Evolutionary conservation across 2,797 vertebrate species (phyloP).

Genomic region (Lepus townsendii): DNA sequence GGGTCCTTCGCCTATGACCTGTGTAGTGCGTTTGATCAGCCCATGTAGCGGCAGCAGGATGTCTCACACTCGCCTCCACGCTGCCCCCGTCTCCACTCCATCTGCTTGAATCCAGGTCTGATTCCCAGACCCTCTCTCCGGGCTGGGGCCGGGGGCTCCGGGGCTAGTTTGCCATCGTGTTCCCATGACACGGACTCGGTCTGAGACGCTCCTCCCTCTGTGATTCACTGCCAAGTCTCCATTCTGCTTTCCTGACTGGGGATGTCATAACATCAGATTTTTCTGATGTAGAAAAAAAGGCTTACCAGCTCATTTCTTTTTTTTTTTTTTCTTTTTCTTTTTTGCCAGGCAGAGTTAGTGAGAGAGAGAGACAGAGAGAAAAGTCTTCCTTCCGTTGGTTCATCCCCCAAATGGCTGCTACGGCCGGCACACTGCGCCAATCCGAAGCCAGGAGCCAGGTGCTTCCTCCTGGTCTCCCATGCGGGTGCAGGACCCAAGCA

Average conservation of each 20-base stretch:
- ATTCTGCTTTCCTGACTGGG: conserved; percentile 51
- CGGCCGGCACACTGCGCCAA: too few relatives aligned
- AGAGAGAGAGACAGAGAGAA: too few relatives aligned
- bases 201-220: not conserved
- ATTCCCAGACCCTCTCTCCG: not conserved
- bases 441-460: too few relatives aligned
- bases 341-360: too few relatives aligned
- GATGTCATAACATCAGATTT: conserved; percentile 25
- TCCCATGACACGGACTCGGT: not conserved
- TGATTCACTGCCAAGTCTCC: conserved; percentile 39
- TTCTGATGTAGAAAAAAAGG: conserved; percentile 44
- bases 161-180: not conserved
- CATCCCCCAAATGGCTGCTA: too few relatives aligned
- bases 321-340: too few relatives aligned
- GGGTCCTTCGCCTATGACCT: not conserved
- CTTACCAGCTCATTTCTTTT: not conserved
- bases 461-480: too few relatives aligned
- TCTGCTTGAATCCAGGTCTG: not conserved
- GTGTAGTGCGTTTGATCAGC: not conserved
- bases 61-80: not conserved
- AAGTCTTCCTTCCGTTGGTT: too few relatives aligned
- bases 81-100: not conserved
- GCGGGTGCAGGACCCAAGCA: too few relatives aligned
- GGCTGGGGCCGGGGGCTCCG: too few relatives aligned
- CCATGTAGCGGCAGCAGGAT: not conserved